Evolutionary conservation across 1,140 invertebrate genomes (phyloP), one percentile per base, ranked within the genome.

Genomic region (Drosophila hydei): DNA sequence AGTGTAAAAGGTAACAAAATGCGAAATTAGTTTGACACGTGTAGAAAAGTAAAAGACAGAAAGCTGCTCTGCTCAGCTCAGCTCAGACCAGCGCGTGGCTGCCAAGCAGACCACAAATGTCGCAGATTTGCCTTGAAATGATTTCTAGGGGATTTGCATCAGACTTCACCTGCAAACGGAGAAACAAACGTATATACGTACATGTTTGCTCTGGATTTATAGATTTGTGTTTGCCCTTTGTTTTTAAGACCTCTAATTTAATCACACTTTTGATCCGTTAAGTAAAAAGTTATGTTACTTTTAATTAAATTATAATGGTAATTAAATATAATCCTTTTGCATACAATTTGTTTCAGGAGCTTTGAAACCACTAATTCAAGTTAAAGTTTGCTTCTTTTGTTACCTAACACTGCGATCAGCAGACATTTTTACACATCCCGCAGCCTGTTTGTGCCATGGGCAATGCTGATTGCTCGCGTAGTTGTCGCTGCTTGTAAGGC

Each of bases 21-120:
- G 81, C 80, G 74, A 81, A 85, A 85, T 85, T 88, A 85, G 81
- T 87, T 85, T 81, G 81, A 87, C 81, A 85, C 81, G 81, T 87
- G 81, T 87, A 80, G 52, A 72, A 52, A 48, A 43, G 45, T 16
- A 45, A 79, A 54, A 19, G 23, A 27, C 69, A 62, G 59, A 71
- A 48, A 83, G 67, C 70, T 76, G 62, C 73, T 61, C 48, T 54
- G 60, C 62, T 27, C 25, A 27, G 36, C 36, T 7, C 36, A 38
- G 38, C 16, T 8, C 16, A 16, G 38, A 7, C 75, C 76, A 72
- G 42, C 16, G 45, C 27, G 61, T 52, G 52, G 38, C 67, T 43
- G 30, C 36, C 50, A 43, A n/a, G 25, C 27, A 79, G 70, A 79
- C 76, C 69, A 36, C 40, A 50, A 27, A 38, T 12, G 9, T 18